A percentile compares a stretch with the other conserved stretches of the same genome.
These are phyloP conservation scores for Catostylus mosaicus DNA, from an alignment of 30 jellyfish, hydroid and myxozoan genomes.

Conservation along the genomic window DNA sequence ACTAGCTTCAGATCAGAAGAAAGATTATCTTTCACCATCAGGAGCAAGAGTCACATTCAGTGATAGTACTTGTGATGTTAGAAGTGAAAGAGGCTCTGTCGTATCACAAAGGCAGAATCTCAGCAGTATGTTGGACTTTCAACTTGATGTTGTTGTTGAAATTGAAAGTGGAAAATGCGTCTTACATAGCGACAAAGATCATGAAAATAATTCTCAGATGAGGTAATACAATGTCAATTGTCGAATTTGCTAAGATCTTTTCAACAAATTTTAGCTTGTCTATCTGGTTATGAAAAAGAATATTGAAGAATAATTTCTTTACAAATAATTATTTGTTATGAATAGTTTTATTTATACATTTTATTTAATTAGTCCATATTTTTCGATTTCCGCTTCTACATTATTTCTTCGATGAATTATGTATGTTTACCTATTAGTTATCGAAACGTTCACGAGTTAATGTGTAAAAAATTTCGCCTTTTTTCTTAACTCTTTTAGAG, in stretches of 20 bases:
- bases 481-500: no score
- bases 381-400: no score
- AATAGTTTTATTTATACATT: no score
- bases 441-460: no score
- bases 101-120: slow-evolving; percentile 50
- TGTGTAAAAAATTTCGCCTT: no score
- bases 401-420: no score
- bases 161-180: slow-evolving; percentile 94
- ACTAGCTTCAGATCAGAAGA: slow-evolving; percentile 2
- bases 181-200: slow-evolving; percentile 57
- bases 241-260: slow-evolving; percentile 8
- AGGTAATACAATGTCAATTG: neutral
- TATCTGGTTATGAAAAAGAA: neutral
- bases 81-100: slow-evolving; percentile 25
- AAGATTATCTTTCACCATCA: slow-evolving; percentile 9
- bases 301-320: no score
- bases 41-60: slow-evolving; percentile 74
- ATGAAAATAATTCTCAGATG: neutral
- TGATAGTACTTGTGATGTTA: slow-evolving; percentile 65
- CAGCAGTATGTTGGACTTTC: slow-evolving; percentile 76
- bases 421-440: no score
- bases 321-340: no score
- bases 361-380: no score
- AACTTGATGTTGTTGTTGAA: slow-evolving; percentile 83
- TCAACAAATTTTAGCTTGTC: neutral